Evolutionary conservation across 2,888 invertebrate species (phyloP).

Genomic region (Labia minor): DNA sequence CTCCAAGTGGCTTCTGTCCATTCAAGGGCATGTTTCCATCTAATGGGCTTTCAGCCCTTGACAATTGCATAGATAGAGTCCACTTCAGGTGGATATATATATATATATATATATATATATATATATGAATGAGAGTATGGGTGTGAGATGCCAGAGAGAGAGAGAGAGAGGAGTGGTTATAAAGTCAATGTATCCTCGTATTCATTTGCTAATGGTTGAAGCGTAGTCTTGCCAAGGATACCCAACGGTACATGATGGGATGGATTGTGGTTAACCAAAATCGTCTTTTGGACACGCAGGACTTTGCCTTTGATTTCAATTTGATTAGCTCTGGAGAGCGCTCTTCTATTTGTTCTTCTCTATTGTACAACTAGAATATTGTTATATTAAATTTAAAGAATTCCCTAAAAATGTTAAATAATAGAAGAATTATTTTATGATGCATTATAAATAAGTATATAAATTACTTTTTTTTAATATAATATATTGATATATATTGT

Average conservation of each 20-base stretch:
- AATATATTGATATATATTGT: too few species aligned
- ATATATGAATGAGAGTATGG: too few species aligned
- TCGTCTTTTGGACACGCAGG: background rate
- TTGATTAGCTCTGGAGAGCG: background rate
- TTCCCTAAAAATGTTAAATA: too few species aligned
- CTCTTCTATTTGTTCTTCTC: background rate
- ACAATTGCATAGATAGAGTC: background rate
- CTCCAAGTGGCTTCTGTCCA: background rate
- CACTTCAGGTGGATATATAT: background rate
- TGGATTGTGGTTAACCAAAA: constrained; percentile 2
- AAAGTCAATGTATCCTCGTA: background rate
- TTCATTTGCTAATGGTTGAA: background rate
- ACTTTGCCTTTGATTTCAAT: background rate
- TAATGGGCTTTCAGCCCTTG: background rate
- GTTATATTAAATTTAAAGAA: too few species aligned
- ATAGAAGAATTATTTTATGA: too few species aligned
- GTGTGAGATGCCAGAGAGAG: too few species aligned
- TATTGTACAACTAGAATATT: too few species aligned
- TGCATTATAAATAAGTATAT: too few species aligned
- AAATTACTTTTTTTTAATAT: too few species aligned
- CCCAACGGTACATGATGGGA: background rate
- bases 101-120: background rate
- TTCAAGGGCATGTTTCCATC: background rate
- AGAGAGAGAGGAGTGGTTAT: background rate
- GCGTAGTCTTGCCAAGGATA: background rate